A percentile compares a stretch with the other conserved stretches of the same genome.
These are phyloP conservation scores for Netelia inedita DNA, from an alignment of 2,888 invertebrate genomes.

Conservation along the genomic window DNA sequence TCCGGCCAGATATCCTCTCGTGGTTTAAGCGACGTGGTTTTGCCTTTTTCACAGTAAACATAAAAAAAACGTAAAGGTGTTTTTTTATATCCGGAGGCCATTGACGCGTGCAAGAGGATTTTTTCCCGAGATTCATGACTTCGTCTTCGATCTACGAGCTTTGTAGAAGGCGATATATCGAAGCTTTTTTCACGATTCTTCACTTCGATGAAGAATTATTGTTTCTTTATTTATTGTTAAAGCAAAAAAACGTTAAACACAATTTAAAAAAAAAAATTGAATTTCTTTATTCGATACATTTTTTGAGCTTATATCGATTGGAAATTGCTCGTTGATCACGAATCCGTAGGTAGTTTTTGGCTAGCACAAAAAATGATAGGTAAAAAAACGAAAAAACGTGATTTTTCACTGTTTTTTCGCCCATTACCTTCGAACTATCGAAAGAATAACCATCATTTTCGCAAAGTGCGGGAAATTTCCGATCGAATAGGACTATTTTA, in stretches of 20 bases:
- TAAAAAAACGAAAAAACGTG: too few species aligned
- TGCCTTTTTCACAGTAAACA: neutral
- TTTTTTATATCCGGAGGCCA: neutral
- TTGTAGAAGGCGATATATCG: neutral
- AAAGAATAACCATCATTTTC: too few species aligned
- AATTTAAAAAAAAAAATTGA: neutral
- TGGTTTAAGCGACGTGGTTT: conserved; percentile 25
- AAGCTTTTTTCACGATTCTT: neutral
- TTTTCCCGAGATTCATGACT: neutral
- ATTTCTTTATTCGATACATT: too few species aligned
- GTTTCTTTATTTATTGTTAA: neutral
- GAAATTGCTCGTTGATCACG: too few species aligned
- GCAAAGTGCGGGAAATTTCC: too few species aligned
- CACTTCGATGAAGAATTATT: conserved; percentile 15
- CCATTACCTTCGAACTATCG: too few species aligned
- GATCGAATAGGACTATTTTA: too few species aligned
- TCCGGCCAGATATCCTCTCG: conserved; percentile 45
- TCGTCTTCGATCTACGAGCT: neutral
- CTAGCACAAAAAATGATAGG: too few species aligned
- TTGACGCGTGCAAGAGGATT: neutral
- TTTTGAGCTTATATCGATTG: too few species aligned
- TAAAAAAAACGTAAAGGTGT: neutral
- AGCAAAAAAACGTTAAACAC: neutral
- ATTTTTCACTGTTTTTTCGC: too few species aligned
- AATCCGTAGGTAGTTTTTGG: too few species aligned